phyloP scores from a whole-genome alignment of 2,888 invertebrate species.

The Pandemis heparana region DNA sequence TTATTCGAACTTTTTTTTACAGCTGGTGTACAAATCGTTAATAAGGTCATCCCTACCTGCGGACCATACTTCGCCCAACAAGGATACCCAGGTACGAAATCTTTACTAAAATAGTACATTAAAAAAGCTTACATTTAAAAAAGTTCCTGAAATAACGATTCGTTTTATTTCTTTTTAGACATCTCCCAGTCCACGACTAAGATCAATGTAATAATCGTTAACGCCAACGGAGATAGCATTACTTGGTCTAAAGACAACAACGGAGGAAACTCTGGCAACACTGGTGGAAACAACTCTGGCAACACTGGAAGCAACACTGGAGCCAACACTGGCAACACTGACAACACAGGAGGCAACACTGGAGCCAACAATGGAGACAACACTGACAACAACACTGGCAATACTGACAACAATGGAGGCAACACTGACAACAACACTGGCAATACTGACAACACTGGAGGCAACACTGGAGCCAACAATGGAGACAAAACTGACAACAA shows the following conservation, averaged over 20 bases:
- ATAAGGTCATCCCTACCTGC: not conserved
- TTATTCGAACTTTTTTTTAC: not conserved
- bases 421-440: not conserved
- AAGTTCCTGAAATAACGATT: not conserved
- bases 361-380: not conserved
- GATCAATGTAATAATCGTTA: not conserved
- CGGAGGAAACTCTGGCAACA: not conserved
- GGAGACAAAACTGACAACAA: not conserved
- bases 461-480: not conserved
- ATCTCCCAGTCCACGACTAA: not conserved
- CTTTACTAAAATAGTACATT: too few relatives aligned
- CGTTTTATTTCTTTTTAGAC: not conserved
- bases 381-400: not conserved
- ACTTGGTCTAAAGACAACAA: not conserved
- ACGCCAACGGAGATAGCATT: not conserved
- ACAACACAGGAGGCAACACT: not conserved
- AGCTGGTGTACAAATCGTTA: conserved; percentile 12
- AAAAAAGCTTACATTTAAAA: too few relatives aligned
- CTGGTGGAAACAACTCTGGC: too few relatives aligned
- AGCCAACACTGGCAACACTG: not conserved
- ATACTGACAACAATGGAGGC: not conserved
- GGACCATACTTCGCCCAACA: not conserved
- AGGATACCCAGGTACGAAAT: not conserved
- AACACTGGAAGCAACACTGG: not conserved
- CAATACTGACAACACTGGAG: not conserved